phyloP scores from a whole-genome alignment of 1,140 invertebrate genomes.

The Drosophila takahashii region DNA sequence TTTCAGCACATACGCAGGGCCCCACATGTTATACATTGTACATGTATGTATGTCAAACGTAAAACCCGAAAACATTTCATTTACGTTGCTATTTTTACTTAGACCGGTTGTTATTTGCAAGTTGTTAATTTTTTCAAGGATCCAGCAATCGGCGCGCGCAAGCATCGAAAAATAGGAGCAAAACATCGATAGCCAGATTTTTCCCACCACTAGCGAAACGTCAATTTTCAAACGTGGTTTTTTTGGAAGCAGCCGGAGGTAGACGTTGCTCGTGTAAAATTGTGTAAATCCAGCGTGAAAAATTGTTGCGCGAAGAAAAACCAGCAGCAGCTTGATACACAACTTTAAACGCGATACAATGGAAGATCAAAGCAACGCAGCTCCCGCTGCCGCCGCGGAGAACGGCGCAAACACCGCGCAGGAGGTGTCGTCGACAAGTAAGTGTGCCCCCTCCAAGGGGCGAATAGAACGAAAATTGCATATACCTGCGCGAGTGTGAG shows the following conservation, averaged over 20 bases:
- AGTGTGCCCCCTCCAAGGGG: slow-evolving; percentile 44
- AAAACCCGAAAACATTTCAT: slow-evolving; percentile 4
- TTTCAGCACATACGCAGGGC: not conserved
- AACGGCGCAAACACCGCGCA: slow-evolving; percentile 74
- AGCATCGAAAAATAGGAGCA: not conserved
- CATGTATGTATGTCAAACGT: slow-evolving; percentile 14
- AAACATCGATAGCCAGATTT: slow-evolving; percentile 5
- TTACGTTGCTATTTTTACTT: slow-evolving; percentile 6
- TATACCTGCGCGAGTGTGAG: slow-evolving; percentile 34
- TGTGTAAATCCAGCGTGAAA: slow-evolving; percentile 69
- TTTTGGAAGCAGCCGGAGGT: slow-evolving; percentile 77
- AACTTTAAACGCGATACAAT: slow-evolving; percentile 73
- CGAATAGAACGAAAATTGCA: slow-evolving; percentile 39
- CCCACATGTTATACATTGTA: not conserved
- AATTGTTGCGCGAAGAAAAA: slow-evolving; percentile 61
- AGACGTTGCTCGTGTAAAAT: slow-evolving; percentile 76
- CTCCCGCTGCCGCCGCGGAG: slow-evolving; percentile 70
- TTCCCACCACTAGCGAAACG: not conserved
- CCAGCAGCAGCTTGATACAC: slow-evolving; percentile 65
- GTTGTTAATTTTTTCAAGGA: not conserved
- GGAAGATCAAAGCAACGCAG: slow-evolving; percentile 83
- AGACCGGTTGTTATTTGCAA: slow-evolving; percentile 6
- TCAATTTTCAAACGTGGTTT: slow-evolving; percentile 66
- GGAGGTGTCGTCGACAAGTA: slow-evolving; percentile 84
- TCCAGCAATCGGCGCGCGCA: not conserved